Evolutionary conservation across 2,888 invertebrate species (phyloP).

Genomic region (Chorisops tibialis): DNA sequence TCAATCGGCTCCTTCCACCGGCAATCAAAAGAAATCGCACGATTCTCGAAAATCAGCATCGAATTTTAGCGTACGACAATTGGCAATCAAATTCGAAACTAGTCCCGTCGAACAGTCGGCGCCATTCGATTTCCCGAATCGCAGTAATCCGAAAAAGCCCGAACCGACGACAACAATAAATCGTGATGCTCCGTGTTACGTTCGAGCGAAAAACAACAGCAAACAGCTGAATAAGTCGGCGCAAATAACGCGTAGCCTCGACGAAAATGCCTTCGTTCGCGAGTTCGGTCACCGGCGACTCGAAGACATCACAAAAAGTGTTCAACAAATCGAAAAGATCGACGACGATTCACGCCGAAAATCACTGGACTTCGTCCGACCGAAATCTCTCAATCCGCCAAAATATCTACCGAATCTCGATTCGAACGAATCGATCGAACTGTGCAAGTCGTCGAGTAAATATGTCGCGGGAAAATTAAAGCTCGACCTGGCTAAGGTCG

Average conservation of each 20-base stretch:
- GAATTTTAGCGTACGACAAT: constrained; percentile 59
- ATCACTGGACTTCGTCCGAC: constrained; percentile 61
- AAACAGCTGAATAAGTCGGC: constrained; percentile 58
- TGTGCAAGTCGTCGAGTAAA: constrained; percentile 27
- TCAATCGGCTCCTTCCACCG: constrained; percentile 7
- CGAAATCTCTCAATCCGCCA: constrained; percentile 57
- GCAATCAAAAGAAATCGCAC: neutral
- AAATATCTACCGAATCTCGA: constrained; percentile 52
- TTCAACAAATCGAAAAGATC: constrained; percentile 42
- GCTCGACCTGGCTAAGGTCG: constrained; percentile 31
- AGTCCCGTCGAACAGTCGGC: constrained; percentile 60
- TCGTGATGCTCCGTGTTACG: constrained; percentile 53
- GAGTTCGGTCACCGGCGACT: constrained; percentile 58
- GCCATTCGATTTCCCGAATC: constrained; percentile 56
- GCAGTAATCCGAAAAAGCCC: constrained; percentile 6
- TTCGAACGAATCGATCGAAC: constrained; percentile 26
- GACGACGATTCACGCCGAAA: constrained; percentile 54
- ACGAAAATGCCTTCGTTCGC: constrained; percentile 70
- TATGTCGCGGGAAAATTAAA: constrained; percentile 36
- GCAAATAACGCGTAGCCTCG: constrained; percentile 64
- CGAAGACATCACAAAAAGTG: constrained; percentile 44
- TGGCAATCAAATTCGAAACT: constrained; percentile 62
- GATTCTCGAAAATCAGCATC: constrained; percentile 45
- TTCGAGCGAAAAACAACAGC: constrained; percentile 58
- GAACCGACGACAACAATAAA: constrained; percentile 14